Evolutionary conservation across 1,140 invertebrate genomes (phyloP), one percentile per base, ranked within the genome.

Genomic region (Drosophila bocki): DNA sequence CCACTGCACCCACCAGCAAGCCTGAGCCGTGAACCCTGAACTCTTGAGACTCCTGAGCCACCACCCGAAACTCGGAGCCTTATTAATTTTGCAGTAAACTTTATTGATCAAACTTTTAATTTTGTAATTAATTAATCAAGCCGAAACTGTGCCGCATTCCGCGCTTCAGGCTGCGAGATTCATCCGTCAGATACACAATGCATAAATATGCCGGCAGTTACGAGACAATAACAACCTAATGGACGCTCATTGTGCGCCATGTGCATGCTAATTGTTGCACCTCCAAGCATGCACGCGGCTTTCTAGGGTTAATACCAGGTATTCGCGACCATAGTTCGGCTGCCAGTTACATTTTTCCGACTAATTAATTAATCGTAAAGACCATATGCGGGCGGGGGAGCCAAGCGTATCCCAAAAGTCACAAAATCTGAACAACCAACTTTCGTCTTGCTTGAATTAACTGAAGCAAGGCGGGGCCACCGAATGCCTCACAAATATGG

Each of bases 31-130:
- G n/a, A 8, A 22, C 26, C 44, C 47, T 42, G 35, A 19, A 58
- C 15, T 22, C 51, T 69, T 47, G 13, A 59, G 29, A 48, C 47
- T 32, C 51, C 44, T 45, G 50, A 64, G 54, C 60, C 9, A 44
- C 48, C 19, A 58, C 32, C 44, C 35, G 32, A 72, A 51, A 53
- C 54, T 57, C n/a, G 22, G 11, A 13, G 53, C 17, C 63, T 91
- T 85, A 85, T 88, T 91, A 90, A 85, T 90, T 69, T 35, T 50
- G 54, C 45, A 69, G 54, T 56, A 63, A 63, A 67, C 57, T 68
- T 78, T 88, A 88, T 88, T 90, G 85, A 88, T 88, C 85, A 88
- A 88, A 88, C 85, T 90, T 88, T 88, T 76, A 54, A 88, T 78
- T 88, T 61, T 71, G 42, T 65, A 88, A 88, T 88, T 88, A 88